These are phyloP conservation scores for Collichthys lucidus DNA, from an alignment of 2,113 vertebrate genomes.

Conservation along the genomic window DNA sequence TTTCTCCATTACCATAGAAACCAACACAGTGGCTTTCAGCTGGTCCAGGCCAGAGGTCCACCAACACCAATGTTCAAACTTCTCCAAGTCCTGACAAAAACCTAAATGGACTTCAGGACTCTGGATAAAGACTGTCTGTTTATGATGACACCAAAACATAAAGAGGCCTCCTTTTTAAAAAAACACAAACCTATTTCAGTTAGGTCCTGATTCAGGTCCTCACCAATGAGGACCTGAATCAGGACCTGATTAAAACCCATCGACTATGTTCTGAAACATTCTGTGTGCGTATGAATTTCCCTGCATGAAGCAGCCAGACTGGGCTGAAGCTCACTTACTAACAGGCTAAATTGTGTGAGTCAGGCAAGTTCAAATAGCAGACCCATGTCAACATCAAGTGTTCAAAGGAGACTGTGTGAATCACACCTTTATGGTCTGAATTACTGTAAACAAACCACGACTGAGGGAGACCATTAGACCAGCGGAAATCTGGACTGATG, in stretches of 20 bases:
- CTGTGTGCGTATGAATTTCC: too few species aligned
- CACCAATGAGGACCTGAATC: too few species aligned
- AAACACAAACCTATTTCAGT: slow-evolving; percentile 22
- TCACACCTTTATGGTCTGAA: too few species aligned
- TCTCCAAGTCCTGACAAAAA: slow-evolving; percentile 88
- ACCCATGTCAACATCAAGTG: too few species aligned
- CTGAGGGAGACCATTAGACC: too few species aligned
- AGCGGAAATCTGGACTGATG: too few species aligned
- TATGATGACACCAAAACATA: slow-evolving; percentile 67
- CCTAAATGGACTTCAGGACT: slow-evolving; percentile 89
- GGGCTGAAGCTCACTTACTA: background rate
- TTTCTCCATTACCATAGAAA: slow-evolving; percentile 97
- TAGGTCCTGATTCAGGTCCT: too few species aligned
- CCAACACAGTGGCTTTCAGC: slow-evolving; percentile 92
- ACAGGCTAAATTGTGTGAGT: background rate
- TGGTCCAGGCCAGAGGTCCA: slow-evolving; percentile 86
- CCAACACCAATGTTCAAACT: slow-evolving; percentile 90
- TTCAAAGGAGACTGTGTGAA: too few species aligned
- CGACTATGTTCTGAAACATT: too few species aligned
- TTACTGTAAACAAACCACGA: too few species aligned
- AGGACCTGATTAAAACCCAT: too few species aligned
- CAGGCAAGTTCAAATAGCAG: too few species aligned
- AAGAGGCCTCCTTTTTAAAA: slow-evolving; percentile 64
- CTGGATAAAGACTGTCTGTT: slow-evolving; percentile 96
- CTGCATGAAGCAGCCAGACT: background rate